Conservation (phyloP, 2,888 invertebrate species). For the Hedychridium roseum region DNA sequence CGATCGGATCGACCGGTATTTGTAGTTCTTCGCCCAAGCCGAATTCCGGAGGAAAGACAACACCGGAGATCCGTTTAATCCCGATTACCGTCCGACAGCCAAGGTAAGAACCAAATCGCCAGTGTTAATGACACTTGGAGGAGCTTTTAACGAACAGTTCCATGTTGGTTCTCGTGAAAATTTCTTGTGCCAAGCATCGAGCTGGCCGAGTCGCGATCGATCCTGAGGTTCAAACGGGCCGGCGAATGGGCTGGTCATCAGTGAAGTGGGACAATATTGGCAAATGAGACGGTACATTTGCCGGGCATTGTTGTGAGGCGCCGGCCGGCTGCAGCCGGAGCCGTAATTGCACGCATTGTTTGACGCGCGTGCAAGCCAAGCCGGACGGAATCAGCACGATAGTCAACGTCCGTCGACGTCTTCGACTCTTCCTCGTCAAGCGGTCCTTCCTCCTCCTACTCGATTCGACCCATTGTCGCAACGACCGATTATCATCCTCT, state of each 20-base stretch:
- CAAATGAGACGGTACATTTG: constrained; percentile 61
- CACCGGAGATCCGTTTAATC: no score
- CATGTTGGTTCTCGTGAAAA: no score
- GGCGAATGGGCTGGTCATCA: constrained; percentile 13
- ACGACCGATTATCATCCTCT: no score
- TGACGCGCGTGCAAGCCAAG: constrained; percentile 51
- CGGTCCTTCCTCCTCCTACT: neutral
- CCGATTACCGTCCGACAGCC: no score
- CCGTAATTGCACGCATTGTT: constrained; percentile 62
- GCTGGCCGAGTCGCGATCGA: no score
- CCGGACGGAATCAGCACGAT: constrained; percentile 40
- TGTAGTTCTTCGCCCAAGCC: constrained; percentile 25
- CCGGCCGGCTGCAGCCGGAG: constrained; percentile 39
- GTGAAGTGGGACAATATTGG: constrained; percentile 60
- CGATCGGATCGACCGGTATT: constrained; percentile 20
- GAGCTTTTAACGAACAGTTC: no score
- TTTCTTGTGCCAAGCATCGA: no score
- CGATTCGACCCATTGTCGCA: constrained; percentile 9
- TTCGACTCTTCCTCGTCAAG: constrained; percentile 21
- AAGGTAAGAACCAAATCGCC: no score
- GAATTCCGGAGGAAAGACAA: constrained; percentile 35
- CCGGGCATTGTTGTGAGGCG: constrained; percentile 55
- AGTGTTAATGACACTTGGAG: no score
- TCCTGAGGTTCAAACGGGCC: no score
- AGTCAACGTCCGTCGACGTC: constrained; percentile 14